Base-by-base conservation (phyloP, 1,140 invertebrate genomes). In the Diorhabda sublineata region DNA sequence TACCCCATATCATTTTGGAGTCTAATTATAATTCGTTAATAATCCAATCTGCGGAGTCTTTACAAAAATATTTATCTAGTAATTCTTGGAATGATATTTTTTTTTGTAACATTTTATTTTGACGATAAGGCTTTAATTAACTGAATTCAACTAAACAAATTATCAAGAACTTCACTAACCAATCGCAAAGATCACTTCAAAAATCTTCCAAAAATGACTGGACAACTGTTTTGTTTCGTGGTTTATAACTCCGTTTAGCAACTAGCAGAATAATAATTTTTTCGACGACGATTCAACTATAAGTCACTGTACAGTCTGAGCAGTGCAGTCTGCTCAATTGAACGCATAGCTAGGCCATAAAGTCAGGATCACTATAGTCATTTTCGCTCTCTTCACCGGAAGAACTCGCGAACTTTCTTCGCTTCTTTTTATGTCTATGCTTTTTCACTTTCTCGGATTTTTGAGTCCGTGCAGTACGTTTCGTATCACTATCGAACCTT, bases 291-390 rank as follows among this genome's bases (percentile, higher is more conserved):
- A 75, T 26, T 76, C 72, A 74, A 66, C 71, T 70, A 75, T 73
- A 61, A 69, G 58, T 74, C 71, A 76, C 74, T 75, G 70, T 78
- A 75, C 75, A 77, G 60, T 72, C 59, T 67, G 57, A 66, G 59
- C 58, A 68, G 61, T 57, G 45, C 42, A 42, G 58, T 43, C 61
- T 68, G 56, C 57, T 58, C 47, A 61, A 42, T 66, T 62, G 58
- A 58, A 57, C 67, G 52, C 58, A 58, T 65, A 67, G 70, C 74
- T 81, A 85, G 70, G 82, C 84, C 73, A 85, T 82, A 81, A 86
- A 91, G 80, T 91, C 89, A 64, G 89, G 89, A 81, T 91, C 89
- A 82, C 89, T 90, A 74, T 83, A 88, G 71, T 87, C 87, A 73
- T 89, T 87, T 66, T 85, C 88, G 76, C 86, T 88, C 56, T 88